Evolutionary conservation across 2,113 vertebrate species (phyloP), one percentile per base, ranked within the genome.

Genomic region (Micronycteris hirsuta): DNA sequence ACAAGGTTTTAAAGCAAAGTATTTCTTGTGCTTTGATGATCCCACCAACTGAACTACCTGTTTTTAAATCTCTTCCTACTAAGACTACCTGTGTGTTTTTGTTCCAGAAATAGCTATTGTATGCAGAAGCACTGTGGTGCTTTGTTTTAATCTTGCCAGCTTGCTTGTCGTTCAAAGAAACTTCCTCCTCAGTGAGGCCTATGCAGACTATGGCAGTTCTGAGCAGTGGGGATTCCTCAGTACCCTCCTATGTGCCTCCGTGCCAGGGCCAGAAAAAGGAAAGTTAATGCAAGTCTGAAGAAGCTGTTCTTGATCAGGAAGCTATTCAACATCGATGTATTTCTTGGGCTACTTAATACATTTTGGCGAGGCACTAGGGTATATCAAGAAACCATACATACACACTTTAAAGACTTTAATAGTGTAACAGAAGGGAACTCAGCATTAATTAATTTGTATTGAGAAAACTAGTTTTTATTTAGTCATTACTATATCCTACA

Each of bases 21-120:
- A 38, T 76, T 96, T 91, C 70, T 86, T 94, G 49, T 20, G 89
- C 9, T 89, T 84, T 87, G 56, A 52, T 94, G 41, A 86, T 68
- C 24, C 24, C 28, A 41, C 54, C 19, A 56, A 89, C 71, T 54
- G 58, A 94, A 28, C 70, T 65, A 49, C 20, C 47, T 82, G 85
- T 95, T 61, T 76, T 54, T 86, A 87, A 38, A 78, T 78, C 13
- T 76, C 82, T 58, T 65, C 70, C 61, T 56, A 9, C 54, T 80
- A 84, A 76, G 52, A 67, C 7, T 70, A 33, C 24, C 45, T 49
- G 41, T 45, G 14, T 36, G 17, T 28, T 82, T 82, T 81, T 87
- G 7, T 43, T 82, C 33, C 86, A 63, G 43, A 91, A 78, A 73
- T 58, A 74, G 38, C 8, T 78, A 43, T 43, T 38, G 28, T 45